phyloP scores from a whole-genome alignment of 2,113 vertebrate species.

The Aleadryas rufinucha region DNA sequence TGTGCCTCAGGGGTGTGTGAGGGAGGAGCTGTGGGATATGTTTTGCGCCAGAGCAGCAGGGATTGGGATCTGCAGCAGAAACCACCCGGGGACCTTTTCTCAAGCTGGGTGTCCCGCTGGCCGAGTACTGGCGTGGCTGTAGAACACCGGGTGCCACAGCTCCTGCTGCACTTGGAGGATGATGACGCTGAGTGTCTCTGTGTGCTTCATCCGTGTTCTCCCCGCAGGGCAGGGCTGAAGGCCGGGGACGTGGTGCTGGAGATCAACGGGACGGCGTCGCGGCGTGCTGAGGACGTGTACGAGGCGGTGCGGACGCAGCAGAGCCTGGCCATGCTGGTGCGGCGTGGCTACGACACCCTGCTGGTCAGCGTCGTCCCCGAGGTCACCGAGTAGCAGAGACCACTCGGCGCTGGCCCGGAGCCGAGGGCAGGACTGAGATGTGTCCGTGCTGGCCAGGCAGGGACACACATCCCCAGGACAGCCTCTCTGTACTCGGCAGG shows the following conservation, averaged over 20 bases:
- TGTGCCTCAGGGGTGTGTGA: background rate
- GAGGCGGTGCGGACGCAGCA: constrained; percentile 80
- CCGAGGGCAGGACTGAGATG: background rate
- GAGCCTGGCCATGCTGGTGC: constrained; percentile 80
- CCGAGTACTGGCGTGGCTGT: background rate
- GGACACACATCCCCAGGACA: too few relatives aligned
- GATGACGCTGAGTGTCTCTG: rapidly evolving
- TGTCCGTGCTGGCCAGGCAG: background rate
- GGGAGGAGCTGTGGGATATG: background rate
- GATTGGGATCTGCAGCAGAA: background rate
- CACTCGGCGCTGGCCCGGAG: rapidly evolving
- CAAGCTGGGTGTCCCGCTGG: background rate
- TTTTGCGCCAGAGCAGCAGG: background rate
- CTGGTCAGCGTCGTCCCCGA: constrained; percentile 85
- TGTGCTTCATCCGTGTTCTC: background rate
- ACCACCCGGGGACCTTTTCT: background rate
- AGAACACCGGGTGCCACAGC: background rate
- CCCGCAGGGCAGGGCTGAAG: constrained; percentile 74
- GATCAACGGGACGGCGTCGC: constrained; percentile 73
- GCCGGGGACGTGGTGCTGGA: constrained; percentile 77
- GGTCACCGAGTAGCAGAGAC: constrained; percentile 73
- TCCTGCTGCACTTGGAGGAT: background rate
- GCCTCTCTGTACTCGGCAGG: too few relatives aligned
- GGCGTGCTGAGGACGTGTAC: constrained; percentile 86
- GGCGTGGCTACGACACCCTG: constrained; percentile 73